These are phyloP conservation scores for Aptenodytes forsteri DNA, from an alignment of 2,113 vertebrate species.

Conservation along the genomic window DNA sequence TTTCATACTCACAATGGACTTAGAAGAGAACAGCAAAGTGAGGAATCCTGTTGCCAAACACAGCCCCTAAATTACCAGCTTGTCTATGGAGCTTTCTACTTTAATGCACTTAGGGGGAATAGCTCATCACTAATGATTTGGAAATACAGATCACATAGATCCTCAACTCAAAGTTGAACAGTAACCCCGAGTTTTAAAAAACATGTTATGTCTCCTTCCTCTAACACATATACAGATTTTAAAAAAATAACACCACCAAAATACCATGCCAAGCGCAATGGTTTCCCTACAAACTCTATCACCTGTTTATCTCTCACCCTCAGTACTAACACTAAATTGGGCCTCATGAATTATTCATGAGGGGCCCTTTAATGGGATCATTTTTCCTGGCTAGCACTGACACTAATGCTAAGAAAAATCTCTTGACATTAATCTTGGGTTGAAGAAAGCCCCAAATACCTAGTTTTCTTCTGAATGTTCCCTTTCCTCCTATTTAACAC, in stretches of 20 bases:
- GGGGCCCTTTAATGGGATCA: slow-evolving; percentile 75
- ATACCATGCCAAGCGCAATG: slow-evolving; percentile 15
- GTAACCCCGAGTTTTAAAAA: not conserved
- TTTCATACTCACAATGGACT: slow-evolving; percentile 18
- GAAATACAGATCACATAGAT: slow-evolving; percentile 2
- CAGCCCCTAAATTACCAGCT: slow-evolving; percentile 15
- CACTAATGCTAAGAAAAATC: slow-evolving; percentile 79
- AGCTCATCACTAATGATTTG: slow-evolving; percentile 55
- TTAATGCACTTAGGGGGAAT: slow-evolving; percentile 46
- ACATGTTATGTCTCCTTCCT: not conserved
- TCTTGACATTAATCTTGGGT: slow-evolving; percentile 76
- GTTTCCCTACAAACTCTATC: slow-evolving; percentile 69
- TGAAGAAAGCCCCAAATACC: slow-evolving; percentile 73
- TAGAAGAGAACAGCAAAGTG: slow-evolving; percentile 16
- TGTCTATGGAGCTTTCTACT: not conserved
- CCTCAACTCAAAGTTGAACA: not conserved
- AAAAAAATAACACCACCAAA: slow-evolving; percentile 4
- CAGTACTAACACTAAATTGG: slow-evolving; percentile 71
- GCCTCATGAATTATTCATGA: slow-evolving; percentile 76
- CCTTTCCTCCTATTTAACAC: slow-evolving; percentile 31
- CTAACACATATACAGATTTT: not conserved
- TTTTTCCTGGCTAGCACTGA: slow-evolving; percentile 76
- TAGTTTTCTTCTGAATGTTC: slow-evolving; percentile 66
- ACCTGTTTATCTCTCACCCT: slow-evolving; percentile 73
- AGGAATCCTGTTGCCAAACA: slow-evolving; percentile 42